These are phyloP conservation scores for Sussaba pulchella DNA, from an alignment of 2,888 invertebrate species.

Conservation along the genomic window DNA sequence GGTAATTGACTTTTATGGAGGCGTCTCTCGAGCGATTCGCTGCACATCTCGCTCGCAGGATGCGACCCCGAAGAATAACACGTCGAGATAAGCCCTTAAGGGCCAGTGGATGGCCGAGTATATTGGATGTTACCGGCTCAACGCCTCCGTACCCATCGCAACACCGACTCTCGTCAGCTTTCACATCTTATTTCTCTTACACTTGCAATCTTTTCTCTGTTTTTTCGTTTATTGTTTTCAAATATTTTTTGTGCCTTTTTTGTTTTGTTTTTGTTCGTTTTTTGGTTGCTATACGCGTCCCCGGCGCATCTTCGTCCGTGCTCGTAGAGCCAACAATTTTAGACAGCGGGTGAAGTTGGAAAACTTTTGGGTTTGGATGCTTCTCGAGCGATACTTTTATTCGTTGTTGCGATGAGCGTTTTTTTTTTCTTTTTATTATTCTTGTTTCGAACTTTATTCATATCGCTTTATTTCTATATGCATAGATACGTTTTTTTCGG, in stretches of 20 bases:
- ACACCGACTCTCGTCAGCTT: conserved; percentile 13
- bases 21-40: conserved; percentile 19
- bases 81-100: conserved; percentile 54
- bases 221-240: no score
- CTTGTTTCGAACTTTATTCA: background rate
- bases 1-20: conserved; percentile 46
- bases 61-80: background rate
- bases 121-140: conserved; percentile 58
- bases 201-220: no score
- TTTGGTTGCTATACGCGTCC: background rate
- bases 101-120: conserved; percentile 40
- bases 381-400: background rate
- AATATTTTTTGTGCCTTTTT: no score
- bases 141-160: conserved; percentile 18
- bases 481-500: no score
- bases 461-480: no score
- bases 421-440: no score
- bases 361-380: conserved; percentile 5
- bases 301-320: background rate
- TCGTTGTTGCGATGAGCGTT: background rate
- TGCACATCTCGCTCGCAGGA: conserved; percentile 14
- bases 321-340: background rate
- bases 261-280: background rate
- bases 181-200: conserved; percentile 15
- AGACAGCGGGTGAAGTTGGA: background rate